phyloP scores from a whole-genome alignment of 1,140 invertebrate species.

The Leptinotarsa undecemlineata region DNA sequence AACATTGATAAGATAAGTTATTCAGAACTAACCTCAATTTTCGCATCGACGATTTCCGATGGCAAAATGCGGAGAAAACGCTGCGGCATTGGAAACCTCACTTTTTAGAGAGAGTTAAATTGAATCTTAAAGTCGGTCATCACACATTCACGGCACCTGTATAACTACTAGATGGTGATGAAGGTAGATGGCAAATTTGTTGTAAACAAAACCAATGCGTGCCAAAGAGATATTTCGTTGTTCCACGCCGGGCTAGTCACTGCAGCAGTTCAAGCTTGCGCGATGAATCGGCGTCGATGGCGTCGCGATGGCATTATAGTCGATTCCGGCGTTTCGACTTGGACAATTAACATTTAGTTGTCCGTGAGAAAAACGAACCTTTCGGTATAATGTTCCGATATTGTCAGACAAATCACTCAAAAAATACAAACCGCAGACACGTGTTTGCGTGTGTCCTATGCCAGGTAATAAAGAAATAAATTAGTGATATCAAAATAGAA shows the following conservation, averaged over 20 bases:
- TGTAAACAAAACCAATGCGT: background rate
- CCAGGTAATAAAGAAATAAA: no score
- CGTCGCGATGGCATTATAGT: background rate
- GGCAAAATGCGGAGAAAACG: background rate
- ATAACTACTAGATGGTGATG: background rate
- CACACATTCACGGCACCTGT: slow-evolving; percentile 4
- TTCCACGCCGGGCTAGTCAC: background rate
- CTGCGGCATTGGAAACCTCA: slow-evolving; percentile 1
- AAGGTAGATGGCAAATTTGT: background rate
- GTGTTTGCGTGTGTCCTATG: no score
- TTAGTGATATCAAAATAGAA: no score
- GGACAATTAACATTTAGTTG: no score
- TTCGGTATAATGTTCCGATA: no score
- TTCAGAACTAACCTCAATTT: slow-evolving; percentile 1
- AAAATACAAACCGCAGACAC: no score
- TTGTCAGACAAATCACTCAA: no score
- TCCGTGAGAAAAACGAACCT: no score
- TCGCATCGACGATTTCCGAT: background rate
- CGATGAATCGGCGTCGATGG: background rate
- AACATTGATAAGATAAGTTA: background rate
- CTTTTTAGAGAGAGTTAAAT: slow-evolving; percentile 4
- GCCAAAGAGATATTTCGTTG: slow-evolving; percentile 5
- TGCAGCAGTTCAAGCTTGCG: background rate
- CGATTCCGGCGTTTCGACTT: no score
- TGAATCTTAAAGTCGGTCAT: background rate